Conservation (phyloP, 1,140 invertebrate genomes). For the Fopius arisanus region DNA sequence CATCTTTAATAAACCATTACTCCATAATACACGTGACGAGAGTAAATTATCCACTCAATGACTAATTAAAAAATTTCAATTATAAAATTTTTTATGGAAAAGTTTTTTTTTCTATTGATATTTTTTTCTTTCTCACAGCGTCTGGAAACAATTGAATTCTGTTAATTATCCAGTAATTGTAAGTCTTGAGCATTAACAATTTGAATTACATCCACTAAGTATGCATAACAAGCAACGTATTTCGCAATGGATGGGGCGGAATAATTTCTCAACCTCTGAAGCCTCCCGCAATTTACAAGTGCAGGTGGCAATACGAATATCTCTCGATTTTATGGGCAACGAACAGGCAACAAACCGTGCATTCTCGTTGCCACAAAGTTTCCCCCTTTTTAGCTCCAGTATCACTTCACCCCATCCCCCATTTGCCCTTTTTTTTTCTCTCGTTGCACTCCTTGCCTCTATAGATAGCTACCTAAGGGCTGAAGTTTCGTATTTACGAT, state of each 20-base stretch:
- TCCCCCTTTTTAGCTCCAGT: not conserved
- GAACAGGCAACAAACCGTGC: not conserved
- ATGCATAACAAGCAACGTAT: not conserved
- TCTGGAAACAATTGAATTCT: too few relatives aligned
- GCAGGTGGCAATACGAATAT: constrained; percentile 4
- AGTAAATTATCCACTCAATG: too few relatives aligned
- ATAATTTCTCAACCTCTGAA: not conserved
- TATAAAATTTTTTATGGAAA: too few relatives aligned
- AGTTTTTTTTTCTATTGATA: too few relatives aligned
- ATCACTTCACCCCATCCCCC: not conserved
- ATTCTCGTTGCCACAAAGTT: constrained; percentile 6
- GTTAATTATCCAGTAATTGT: too few relatives aligned
- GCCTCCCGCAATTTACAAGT: not conserved
- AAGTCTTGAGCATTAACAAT: too few relatives aligned
- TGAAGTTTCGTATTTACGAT: not conserved
- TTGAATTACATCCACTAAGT: not conserved
- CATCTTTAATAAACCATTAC: too few relatives aligned
- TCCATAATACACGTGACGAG: too few relatives aligned
- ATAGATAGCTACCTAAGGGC: not conserved
- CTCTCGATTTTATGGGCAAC: not conserved
- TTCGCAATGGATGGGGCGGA: not conserved
- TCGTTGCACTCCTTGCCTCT: not conserved
- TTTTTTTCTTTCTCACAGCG: too few relatives aligned
- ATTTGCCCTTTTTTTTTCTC: not conserved
- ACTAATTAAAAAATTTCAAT: too few relatives aligned